A percentile compares a stretch with the other conserved stretches of the same genome.
Conservation (phyloP, 2,797 vertebrate genomes). For the Enteromius treurensis region DNA sequence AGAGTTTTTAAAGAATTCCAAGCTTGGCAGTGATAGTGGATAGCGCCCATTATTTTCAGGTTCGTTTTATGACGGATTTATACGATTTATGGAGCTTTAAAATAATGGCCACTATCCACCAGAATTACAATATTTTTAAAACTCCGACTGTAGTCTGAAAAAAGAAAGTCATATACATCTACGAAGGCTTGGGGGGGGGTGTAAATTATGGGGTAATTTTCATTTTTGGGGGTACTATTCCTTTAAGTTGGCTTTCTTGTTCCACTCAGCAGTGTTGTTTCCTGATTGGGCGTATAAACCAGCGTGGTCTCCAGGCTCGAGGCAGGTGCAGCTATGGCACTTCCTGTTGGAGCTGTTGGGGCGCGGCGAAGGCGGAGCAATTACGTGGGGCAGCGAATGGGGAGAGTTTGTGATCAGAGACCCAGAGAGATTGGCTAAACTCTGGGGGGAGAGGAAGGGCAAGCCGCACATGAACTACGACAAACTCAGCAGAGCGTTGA, state of each 20-base stretch:
- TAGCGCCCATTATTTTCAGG: no score
- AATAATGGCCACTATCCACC: no score
- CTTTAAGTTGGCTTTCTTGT: background rate
- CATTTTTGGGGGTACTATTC: no score
- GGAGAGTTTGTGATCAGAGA: constrained; percentile 68
- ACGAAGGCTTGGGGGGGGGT: no score
- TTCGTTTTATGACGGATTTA: no score
- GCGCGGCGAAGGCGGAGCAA: constrained; percentile 51
- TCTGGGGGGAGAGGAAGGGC: constrained; percentile 67
- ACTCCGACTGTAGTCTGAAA: no score
- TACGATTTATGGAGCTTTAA: no score
- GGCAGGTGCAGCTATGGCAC: constrained; percentile 72
- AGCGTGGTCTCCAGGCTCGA: constrained; percentile 77
- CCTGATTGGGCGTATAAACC: constrained; percentile 84
- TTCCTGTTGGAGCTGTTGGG: constrained; percentile 66
- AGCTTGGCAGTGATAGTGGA: no score
- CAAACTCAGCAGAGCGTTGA: constrained; percentile 83
- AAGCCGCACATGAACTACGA: constrained; percentile 83
- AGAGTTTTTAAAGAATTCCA: no score
- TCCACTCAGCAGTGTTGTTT: constrained; percentile 73
- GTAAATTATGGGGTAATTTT: no score
- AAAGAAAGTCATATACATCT: no score
- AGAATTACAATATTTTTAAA: no score
- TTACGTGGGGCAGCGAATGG: constrained; percentile 64
- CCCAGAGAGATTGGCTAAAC: constrained; percentile 61